Conservation (phyloP, 2,113 vertebrate genomes). For the Gorsachius goisagi region DNA sequence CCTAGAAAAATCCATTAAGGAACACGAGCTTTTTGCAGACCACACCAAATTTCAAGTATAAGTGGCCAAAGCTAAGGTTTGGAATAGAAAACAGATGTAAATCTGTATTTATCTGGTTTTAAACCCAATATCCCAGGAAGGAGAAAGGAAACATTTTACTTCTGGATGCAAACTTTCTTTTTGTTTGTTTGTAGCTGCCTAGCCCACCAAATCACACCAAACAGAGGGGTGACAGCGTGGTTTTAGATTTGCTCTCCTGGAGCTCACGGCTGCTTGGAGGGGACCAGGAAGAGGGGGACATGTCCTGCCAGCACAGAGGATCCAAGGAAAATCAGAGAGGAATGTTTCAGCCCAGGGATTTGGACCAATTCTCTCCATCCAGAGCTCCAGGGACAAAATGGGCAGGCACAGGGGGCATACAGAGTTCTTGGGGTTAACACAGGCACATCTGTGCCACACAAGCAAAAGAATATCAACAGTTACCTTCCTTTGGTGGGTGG, state of each 20-base stretch:
- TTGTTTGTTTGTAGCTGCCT: neutral
- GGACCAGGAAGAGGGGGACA: neutral
- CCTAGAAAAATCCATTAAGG: neutral
- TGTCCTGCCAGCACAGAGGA: neutral
- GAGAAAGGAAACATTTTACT: neutral
- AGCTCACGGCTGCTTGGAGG: neutral
- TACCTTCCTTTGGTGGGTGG: neutral
- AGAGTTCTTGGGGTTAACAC: neutral
- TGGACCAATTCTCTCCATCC: neutral
- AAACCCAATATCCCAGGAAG: neutral
- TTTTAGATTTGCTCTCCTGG: neutral
- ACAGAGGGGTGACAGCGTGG: neutral
- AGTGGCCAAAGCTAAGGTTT: neutral
- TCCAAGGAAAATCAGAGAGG: neutral
- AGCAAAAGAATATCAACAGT: neutral
- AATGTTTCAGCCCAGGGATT: rapidly evolving
- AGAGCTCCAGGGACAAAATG: neutral
- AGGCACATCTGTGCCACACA: neutral
- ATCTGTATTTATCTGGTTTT: neutral
- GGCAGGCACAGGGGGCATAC: neutral
- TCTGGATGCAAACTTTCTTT: neutral
- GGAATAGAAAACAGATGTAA: neutral
- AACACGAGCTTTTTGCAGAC: neutral
- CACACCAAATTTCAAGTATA: neutral
- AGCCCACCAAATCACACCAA: neutral